phyloP scores from a whole-genome alignment of 2,888 invertebrate species.

The Isotomurus palustris region DNA sequence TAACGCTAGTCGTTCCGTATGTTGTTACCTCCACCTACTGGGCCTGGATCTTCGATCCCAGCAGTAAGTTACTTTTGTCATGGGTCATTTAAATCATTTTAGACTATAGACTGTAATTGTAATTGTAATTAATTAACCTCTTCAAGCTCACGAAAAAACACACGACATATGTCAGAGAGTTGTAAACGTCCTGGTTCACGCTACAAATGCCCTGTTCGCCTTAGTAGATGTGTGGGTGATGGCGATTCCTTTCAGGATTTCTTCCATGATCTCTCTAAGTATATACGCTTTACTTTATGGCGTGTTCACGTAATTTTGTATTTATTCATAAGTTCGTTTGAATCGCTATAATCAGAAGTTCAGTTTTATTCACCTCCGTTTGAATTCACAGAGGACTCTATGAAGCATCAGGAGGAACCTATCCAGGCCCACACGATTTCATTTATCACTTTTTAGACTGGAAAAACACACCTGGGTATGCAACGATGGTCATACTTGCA shows the following conservation, averaged over 20 bases:
- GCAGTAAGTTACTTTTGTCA: background rate
- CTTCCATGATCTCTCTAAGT: slow-evolving; percentile 30
- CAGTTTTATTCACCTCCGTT: background rate
- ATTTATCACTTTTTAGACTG: slow-evolving; percentile 34
- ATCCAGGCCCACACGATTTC: slow-evolving; percentile 14
- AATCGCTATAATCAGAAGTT: slow-evolving; percentile 2
- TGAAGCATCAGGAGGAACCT: slow-evolving; percentile 21
- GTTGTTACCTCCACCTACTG: slow-evolving; percentile 29
- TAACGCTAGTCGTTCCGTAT: slow-evolving; percentile 27
- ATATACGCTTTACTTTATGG: slow-evolving; percentile 14
- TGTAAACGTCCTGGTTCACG: slow-evolving; percentile 32
- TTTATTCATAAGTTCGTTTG: no score
- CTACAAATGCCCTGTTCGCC: slow-evolving; percentile 23
- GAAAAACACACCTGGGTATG: slow-evolving; percentile 14
- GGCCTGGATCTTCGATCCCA: slow-evolving; percentile 11
- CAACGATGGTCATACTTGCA: slow-evolving; percentile 3
- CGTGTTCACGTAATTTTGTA: slow-evolving; percentile 26
- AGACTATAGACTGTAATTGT: no score
- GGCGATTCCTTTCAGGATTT: slow-evolving; percentile 30
- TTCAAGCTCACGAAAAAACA: no score
- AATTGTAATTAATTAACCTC: no score
- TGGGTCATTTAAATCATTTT: no score
- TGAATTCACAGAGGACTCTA: slow-evolving; percentile 23
- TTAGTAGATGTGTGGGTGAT: slow-evolving; percentile 28
- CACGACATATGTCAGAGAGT: no score